Conservation (phyloP, 2,888 invertebrate species). For the Tribolium freemani region DNA sequence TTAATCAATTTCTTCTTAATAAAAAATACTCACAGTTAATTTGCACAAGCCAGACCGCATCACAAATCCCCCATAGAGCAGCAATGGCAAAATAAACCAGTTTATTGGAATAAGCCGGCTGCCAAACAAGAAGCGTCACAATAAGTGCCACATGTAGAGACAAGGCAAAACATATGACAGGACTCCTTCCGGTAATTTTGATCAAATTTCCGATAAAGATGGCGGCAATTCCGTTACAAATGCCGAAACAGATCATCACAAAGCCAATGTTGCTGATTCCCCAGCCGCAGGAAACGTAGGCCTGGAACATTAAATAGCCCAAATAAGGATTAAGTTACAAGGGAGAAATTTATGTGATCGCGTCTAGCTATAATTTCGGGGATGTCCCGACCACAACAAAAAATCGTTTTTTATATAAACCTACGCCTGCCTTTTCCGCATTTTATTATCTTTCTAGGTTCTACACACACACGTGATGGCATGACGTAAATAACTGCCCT, state of each 20-base stretch:
- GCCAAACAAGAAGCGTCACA: slow-evolving; percentile 79
- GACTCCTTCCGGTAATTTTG: slow-evolving; percentile 83
- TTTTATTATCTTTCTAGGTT: slow-evolving; percentile 15
- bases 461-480: slow-evolving; percentile 4
- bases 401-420: slow-evolving; percentile 20
- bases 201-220: slow-evolving; percentile 84
- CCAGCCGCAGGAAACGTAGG: slow-evolving; percentile 88
- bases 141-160: slow-evolving; percentile 80
- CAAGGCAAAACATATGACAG: slow-evolving; percentile 83
- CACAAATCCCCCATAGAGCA: slow-evolving; percentile 89
- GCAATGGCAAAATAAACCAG: slow-evolving; percentile 83
- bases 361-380: slow-evolving; percentile 12
- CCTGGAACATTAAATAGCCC: slow-evolving; percentile 69
- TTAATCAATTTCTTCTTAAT: neutral
- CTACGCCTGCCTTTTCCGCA: neutral
- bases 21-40: slow-evolving; percentile 80
- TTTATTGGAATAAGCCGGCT: slow-evolving; percentile 77
- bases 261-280: slow-evolving; percentile 93
- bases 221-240: slow-evolving; percentile 89
- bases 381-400: slow-evolving; percentile 24
- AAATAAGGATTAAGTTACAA: neutral
- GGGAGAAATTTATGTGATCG: slow-evolving; percentile 21
- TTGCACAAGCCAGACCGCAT: slow-evolving; percentile 93
- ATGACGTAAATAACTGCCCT: slow-evolving; percentile 4
- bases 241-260: slow-evolving; percentile 94